Conservation (phyloP, 2,113 vertebrate species). For the Pygoscelis antarcticus region DNA sequence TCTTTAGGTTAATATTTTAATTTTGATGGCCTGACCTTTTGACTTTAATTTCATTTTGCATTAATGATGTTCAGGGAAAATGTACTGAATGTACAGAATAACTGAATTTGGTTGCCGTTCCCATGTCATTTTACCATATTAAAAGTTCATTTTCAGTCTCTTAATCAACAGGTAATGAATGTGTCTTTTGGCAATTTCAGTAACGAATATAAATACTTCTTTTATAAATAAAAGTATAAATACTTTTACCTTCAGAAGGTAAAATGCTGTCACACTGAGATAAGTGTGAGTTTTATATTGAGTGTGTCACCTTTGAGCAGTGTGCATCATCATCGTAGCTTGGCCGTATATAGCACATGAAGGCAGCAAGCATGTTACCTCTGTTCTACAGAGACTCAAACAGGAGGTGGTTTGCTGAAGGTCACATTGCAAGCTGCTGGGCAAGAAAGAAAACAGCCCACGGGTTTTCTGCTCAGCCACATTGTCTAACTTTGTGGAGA, state of each 20-base stretch:
- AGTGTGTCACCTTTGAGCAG: not conserved
- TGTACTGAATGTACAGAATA: not conserved
- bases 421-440: not conserved
- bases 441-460: not conserved
- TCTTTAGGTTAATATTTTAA: not conserved
- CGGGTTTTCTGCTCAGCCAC: not conserved
- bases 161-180: not conserved
- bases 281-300: constrained; percentile 9
- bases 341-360: not conserved
- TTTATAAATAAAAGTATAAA: not conserved
- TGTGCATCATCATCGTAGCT: not conserved
- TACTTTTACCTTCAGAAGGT: not conserved
- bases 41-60: not conserved
- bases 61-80: not conserved
- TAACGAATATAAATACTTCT: not conserved
- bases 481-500: not conserved
- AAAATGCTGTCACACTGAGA: not conserved
- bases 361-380: not conserved
- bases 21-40: not conserved
- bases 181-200: not conserved
- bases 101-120: not conserved
- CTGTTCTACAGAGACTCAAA: not conserved
- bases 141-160: not conserved
- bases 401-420: not conserved
- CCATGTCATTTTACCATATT: not conserved